Percentiles rank a stretch among this genome's conserved stretches.
Conservation (phyloP, 1,140 invertebrate genomes). For the Drosophila sucinea region DNA sequence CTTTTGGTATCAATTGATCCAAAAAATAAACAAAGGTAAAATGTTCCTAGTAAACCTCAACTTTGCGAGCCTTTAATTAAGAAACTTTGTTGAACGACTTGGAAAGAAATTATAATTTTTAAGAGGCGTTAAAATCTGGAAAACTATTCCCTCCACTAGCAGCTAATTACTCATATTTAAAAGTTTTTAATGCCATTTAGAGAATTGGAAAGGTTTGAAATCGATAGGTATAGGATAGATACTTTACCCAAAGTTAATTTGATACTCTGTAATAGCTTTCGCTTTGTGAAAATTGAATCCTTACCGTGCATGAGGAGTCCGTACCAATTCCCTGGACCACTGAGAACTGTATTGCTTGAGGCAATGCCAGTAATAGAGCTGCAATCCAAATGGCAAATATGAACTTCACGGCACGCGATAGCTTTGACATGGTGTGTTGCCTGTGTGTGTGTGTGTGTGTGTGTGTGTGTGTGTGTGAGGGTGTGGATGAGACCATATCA, state of each 20-base stretch:
- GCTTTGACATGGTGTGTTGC: conserved; percentile 92
- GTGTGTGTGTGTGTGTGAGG: conserved; percentile 27
- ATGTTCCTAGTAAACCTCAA: no score
- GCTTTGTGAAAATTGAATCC: neutral
- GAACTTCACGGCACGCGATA: conserved; percentile 89
- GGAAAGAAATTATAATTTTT: no score
- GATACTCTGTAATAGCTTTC: neutral
- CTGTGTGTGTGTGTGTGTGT: conserved; percentile 35
- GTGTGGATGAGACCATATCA: conserved; percentile 26
- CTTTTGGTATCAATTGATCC: no score
- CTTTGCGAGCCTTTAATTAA: no score
- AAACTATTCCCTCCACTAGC: no score
- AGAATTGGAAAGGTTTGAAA: no score
- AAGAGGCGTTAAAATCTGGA: no score
- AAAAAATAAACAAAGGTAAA: no score
- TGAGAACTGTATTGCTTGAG: conserved; percentile 90
- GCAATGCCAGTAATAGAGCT: conserved; percentile 90
- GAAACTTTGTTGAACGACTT: no score
- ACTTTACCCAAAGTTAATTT: neutral
- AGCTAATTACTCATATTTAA: no score
- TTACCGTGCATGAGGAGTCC: conserved; percentile 84
- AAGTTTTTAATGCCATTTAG: no score
- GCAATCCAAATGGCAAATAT: conserved; percentile 90
- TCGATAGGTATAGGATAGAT: no score
- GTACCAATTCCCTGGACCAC: conserved; percentile 81